Conservation (phyloP, 2,797 vertebrate species). For the Anabas testudineus region DNA sequence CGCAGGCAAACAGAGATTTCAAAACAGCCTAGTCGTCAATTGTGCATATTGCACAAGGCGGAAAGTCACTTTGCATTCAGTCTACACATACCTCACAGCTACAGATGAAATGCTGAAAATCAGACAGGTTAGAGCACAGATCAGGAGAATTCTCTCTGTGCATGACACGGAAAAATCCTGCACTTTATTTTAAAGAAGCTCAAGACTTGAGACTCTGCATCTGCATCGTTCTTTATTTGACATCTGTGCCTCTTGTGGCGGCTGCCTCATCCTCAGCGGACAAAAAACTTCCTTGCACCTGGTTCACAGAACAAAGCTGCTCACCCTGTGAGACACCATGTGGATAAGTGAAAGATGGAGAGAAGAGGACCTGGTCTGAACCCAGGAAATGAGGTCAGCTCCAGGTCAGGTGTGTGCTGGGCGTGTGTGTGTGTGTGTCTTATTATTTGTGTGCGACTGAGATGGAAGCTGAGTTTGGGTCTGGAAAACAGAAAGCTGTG, state of each 20-base stretch:
- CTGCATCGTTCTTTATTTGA: constrained; percentile 17
- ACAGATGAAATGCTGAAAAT: too few species aligned
- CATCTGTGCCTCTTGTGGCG: constrained; percentile 34
- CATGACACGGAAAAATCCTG: constrained; percentile 8
- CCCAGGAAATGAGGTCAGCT: constrained; percentile 48
- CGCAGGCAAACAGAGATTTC: not conserved
- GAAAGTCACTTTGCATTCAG: not conserved
- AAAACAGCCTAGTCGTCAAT: too few species aligned
- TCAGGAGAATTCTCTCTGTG: too few species aligned
- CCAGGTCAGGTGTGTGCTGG: constrained; percentile 17
- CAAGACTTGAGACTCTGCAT: not conserved
- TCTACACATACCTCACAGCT: too few species aligned
- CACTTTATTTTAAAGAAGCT: not conserved
- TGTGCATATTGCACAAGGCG: too few species aligned
- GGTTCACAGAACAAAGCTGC: constrained; percentile 52
- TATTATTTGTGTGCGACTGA: constrained; percentile 28
- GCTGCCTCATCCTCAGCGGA: constrained; percentile 14
- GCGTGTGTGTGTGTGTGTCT: constrained; percentile 5
- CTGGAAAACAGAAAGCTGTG: constrained; percentile 42
- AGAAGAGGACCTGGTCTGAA: constrained; percentile 25
- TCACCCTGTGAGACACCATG: constrained; percentile 23
- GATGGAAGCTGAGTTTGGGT: constrained; percentile 38
- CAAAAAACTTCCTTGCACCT: constrained; percentile 33
- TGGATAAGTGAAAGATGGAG: constrained; percentile 51
- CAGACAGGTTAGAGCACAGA: too few species aligned